phyloP scores from a whole-genome alignment of 2,888 invertebrate species.

The Antitype chi region DNA sequence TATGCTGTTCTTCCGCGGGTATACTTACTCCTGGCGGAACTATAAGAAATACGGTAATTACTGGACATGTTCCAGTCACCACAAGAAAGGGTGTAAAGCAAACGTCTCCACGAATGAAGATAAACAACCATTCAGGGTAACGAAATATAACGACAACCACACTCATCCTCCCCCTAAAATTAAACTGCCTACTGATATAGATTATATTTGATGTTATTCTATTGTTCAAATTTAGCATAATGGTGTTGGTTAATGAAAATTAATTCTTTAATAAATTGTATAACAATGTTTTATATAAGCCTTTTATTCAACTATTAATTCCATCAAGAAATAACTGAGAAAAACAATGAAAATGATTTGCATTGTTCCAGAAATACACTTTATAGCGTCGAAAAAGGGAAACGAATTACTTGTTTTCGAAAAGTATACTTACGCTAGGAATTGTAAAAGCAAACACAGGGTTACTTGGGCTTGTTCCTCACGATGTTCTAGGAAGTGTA shows the following conservation, averaged over 20 bases:
- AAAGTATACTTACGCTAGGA: conserved; percentile 81
- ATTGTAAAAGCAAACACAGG: conserved; percentile 75
- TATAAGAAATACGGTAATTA: conserved; percentile 75
- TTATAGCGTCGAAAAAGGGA: conserved; percentile 83
- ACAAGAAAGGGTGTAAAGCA: conserved; percentile 83
- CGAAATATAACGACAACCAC: conserved; percentile 70
- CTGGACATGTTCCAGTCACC: conserved; percentile 85
- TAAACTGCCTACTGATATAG: conserved; percentile 66
- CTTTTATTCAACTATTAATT: conserved; percentile 45
- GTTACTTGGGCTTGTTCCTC: conserved; percentile 84
- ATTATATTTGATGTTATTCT: conserved; percentile 61
- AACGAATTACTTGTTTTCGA: conserved; percentile 79
- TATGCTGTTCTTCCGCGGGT: conserved; percentile 76
- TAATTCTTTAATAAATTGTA: conserved; percentile 49
- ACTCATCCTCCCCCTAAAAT: conserved; percentile 76
- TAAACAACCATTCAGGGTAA: conserved; percentile 70
- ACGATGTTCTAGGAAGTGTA: conserved; percentile 81
- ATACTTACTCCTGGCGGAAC: conserved; percentile 81
- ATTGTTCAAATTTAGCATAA: conserved; percentile 32
- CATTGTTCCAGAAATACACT: conserved; percentile 82
- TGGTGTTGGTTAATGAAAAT: conserved; percentile 40
- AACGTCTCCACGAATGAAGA: conserved; percentile 76
- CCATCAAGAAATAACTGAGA: not conserved
- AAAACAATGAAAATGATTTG: conserved; percentile 9
- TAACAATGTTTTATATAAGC: conserved; percentile 31